A percentile compares a stretch with the other conserved stretches of the same genome.
phyloP scores from a whole-genome alignment of 1,140 invertebrate species.

The Sitobion miscanthi region DNA sequence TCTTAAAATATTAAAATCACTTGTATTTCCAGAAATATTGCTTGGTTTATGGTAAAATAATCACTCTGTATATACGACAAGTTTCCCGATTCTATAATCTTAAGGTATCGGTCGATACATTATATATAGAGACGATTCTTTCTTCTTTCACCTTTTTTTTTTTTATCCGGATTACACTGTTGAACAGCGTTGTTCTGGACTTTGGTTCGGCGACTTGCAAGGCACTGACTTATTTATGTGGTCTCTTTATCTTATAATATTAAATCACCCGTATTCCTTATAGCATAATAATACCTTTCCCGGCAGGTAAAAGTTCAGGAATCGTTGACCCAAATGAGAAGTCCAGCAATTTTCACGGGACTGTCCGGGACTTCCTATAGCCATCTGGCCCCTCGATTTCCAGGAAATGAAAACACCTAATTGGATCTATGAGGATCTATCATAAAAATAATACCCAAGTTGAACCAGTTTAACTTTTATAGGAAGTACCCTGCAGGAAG shows the following conservation, averaged over 20 bases:
- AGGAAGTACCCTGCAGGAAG: too few relatives aligned
- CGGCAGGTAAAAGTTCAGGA: background rate
- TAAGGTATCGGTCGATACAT: background rate
- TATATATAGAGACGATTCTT: background rate
- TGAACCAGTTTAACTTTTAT: too few relatives aligned
- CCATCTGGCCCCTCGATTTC: too few relatives aligned
- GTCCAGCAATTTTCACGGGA: background rate
- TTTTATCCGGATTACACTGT: background rate
- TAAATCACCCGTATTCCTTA: background rate
- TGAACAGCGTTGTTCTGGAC: background rate
- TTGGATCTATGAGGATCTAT: background rate
- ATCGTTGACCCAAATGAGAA: background rate
- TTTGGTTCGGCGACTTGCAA: background rate
- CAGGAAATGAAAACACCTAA: too few relatives aligned
- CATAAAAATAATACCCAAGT: too few relatives aligned
- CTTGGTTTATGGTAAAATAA: background rate
- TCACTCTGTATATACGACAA: background rate
- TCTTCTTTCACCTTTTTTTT: background rate
- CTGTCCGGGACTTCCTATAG: background rate
- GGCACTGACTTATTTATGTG: background rate
- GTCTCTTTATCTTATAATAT: background rate
- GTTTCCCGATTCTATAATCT: background rate
- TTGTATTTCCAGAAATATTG: too few relatives aligned
- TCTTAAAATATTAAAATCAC: too few relatives aligned
- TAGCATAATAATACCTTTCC: background rate